Conservation (phyloP, 2,888 invertebrate genomes). For the Drosophila meridionalis region DNA sequence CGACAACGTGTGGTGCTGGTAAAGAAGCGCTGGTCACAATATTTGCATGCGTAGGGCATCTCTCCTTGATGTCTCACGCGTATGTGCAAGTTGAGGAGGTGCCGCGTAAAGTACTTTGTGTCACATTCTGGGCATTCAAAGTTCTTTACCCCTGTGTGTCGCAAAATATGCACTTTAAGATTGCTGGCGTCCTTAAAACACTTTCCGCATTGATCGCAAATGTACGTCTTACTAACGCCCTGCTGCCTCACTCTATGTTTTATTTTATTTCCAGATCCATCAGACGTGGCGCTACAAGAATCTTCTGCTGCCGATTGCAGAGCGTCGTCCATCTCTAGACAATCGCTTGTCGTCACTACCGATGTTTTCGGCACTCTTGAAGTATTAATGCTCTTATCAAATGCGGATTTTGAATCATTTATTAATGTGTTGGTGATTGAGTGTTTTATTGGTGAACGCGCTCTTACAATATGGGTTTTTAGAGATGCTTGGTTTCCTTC, state of each 20-base stretch:
- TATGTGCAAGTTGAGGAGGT: constrained; percentile 43
- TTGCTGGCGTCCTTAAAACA: constrained; percentile 34
- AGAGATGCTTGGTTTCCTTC: not conserved
- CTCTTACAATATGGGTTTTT: not conserved
- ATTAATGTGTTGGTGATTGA: not conserved
- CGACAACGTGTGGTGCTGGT: constrained; percentile 75
- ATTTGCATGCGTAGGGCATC: constrained; percentile 75
- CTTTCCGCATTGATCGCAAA: constrained; percentile 43
- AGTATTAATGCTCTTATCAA: not conserved
- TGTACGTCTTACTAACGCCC: constrained; percentile 6
- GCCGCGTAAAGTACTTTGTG: constrained; percentile 29
- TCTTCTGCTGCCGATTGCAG: not conserved
- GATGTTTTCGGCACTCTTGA: not conserved
- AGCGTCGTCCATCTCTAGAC: not conserved
- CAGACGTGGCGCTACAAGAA: not conserved
- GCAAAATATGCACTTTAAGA: constrained; percentile 35
- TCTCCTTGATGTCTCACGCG: constrained; percentile 73
- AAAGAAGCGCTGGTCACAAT: constrained; percentile 72
- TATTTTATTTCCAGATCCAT: not conserved
- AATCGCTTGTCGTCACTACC: not conserved
- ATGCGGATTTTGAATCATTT: not conserved
- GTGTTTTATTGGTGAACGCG: not conserved
- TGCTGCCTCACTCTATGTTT: not conserved
- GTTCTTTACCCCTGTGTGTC: constrained; percentile 41
- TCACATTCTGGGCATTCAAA: constrained; percentile 41